A percentile compares a stretch with the other conserved stretches of the same genome.
Conservation (phyloP, 2,797 vertebrate genomes). For the Periparus ater region DNA sequence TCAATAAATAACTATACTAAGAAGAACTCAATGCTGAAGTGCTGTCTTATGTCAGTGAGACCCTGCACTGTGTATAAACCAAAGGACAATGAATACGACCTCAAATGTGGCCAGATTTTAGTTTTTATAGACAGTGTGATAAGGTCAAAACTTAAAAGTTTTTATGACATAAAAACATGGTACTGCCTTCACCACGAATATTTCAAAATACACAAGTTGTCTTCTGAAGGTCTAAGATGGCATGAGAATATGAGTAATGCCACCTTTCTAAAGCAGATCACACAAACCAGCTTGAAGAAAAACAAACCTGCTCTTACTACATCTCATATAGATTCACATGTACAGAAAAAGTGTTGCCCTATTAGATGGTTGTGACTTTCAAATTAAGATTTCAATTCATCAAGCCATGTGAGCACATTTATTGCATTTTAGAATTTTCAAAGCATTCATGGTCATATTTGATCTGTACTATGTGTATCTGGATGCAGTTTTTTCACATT, state of each 20-base stretch:
- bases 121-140: background rate
- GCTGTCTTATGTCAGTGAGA: background rate
- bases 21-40: accelerated
- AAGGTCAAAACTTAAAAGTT: background rate
- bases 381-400: background rate
- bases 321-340: background rate
- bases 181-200: background rate
- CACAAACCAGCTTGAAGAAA: background rate
- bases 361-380: background rate
- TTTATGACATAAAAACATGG: background rate
- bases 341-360: background rate
- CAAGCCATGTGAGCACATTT: background rate
- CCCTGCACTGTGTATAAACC: background rate
- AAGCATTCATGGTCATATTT: background rate
- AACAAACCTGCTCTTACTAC: background rate
- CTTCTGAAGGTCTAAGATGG: background rate
- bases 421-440: background rate
- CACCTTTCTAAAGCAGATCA: background rate
- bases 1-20: background rate
- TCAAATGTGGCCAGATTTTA: background rate
- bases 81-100: background rate
- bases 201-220: background rate
- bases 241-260: background rate
- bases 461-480: background rate
- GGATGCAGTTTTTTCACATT: background rate